Evolutionary conservation across 2,888 invertebrate species (phyloP), one percentile per base, ranked within the genome.

Genomic region (Adela reaumurella): DNA sequence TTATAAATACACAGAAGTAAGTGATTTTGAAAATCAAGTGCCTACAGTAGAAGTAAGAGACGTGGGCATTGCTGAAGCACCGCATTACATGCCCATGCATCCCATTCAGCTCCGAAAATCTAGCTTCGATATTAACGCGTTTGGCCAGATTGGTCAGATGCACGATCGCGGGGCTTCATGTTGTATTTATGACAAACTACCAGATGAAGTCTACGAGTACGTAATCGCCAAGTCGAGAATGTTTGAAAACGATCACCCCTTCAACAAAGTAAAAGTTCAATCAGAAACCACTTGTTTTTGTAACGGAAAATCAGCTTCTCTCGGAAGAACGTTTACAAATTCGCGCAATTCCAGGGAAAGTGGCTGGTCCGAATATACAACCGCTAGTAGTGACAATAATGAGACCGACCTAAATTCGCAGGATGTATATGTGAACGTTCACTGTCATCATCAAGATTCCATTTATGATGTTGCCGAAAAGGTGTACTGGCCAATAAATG

Each of bases 241-340:
- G 6, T 55, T 50, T 17, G 60, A 59, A 17, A 54, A 62, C 49
- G 59, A 48, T 18, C 59, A 58, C 49, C 72, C 69, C 14, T 71
- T 73, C 51, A 58, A 58, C n/a, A 66, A 54, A 55, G 62, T 51
- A 29, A 68, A 59, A 59, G 56, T 59, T 48, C 61, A 57, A 52
- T 59, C 57, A 28, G 54, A 58, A 2, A 58, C 62, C 55, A 68
- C 67, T 16, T 73, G 73, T 55, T 67, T 62, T 56, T 72, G 73
- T 54, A 57, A 62, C 17, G 61, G 35, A 3, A 35, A 8, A 11
- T 14, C n/a, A 14, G n/a, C n/a, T n/a, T n/a, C n/a, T n/a, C n/a
- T n/a, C n/a, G n/a, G n/a, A n/a, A n/a, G n/a, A n/a, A n/a, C n/a
- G n/a, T n/a, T n/a, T n/a, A n/a, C n/a, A n/a, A n/a, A n/a, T n/a